Base-by-base conservation (phyloP, 2,113 vertebrate species). In the Syngnathus typhle region DNA sequence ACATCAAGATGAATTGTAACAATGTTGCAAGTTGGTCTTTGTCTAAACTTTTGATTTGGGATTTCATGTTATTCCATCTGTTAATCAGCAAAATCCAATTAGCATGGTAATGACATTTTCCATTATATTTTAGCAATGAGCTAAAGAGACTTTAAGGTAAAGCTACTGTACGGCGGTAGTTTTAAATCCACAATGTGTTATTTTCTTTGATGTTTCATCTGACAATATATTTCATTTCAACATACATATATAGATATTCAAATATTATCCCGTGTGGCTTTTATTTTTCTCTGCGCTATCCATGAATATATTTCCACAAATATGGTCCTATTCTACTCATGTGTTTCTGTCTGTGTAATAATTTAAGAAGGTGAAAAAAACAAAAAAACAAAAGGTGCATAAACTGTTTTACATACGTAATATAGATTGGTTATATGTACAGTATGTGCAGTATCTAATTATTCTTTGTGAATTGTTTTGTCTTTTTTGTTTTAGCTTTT, bases 391-490 rank as follows among this genome's bases (percentile, higher is more conserved):
- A 23, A 55, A 55, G 11, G 21, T 13, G 52, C n/a, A 23, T 21
- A 5, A 18, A 39, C 19, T 61, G 9, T 61, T 61, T 61, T 61
- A n/a, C 59, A 61, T 61, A n/a, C 41, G 9, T 39, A 41, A 43
- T 11, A 41, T 41, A 41, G 18, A 90, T 89, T 81, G 78, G 83
- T 78, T 83, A 81, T 70, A 76, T 87, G 78, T 87, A 55, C 52
- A 55, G 21, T 55, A 55, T 23, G 81, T 82, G 84, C 72, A 15
- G 64, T 72, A 73, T 81, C 79, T 88, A 90, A 90, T 91, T 89
- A 90, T 87, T 72, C 81, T 87, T 81, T 85, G 83, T 87, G 75
- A 69, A 84, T 80, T 84, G 85, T 71, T 70, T 83, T 88, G 75
- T 64, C 51, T 61, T 64, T 32, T 73, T 49, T 56, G 54, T 79